Evolutionary conservation across 2,797 vertebrate species (phyloP), one percentile per base, ranked within the genome.

Genomic region (Distichodus sexfasciatus): DNA sequence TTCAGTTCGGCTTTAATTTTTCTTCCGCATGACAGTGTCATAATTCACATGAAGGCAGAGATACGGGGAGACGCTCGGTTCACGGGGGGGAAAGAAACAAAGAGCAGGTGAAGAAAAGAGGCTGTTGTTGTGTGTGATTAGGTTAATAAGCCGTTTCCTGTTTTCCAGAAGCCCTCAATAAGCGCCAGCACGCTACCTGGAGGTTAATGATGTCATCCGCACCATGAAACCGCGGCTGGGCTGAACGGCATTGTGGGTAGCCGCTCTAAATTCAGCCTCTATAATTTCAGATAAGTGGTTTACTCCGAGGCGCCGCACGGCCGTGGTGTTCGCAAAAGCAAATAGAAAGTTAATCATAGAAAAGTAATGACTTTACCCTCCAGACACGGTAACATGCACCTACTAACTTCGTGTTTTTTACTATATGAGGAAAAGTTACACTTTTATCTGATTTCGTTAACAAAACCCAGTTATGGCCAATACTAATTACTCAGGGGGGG

Each of bases 111-210:
- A 46, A 31, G 59, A 26, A 29, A 60, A 19, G 28, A 64, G 44
- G 59, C 31, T 40, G 46, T 63, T 43, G 55, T 64, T 74, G 51
- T 51, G 51, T 51, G 53, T 51, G 51, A 43, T 68, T 71, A 55
- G 50, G 44, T 33, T 71, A 76, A 76, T 64, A 54, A 59, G 11
- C 58, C 17, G 17, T 43, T 55, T 76, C 69, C 63, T 76, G 74
- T 72, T 76, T 63, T 60, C 61, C 57, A 68, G 58, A 7, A 15
- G 11, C 24, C 58, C 59, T 67, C 64, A 63, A 50, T 57, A 6
- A 24, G 46, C 12, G 40, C 36, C 38, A 43, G 67, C 6, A 31
- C 31, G 23, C 29, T 9, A 21, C 15, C 15, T 58, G 17, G 24
- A 24, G 59, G 66, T 50, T 74, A 57, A 58, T 68, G 71, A 68